A percentile compares a stretch with the other conserved stretches of the same genome.
Evolutionary conservation across 2,113 vertebrate genomes (phyloP).

Genomic region (Eolophus roseicapilla): DNA sequence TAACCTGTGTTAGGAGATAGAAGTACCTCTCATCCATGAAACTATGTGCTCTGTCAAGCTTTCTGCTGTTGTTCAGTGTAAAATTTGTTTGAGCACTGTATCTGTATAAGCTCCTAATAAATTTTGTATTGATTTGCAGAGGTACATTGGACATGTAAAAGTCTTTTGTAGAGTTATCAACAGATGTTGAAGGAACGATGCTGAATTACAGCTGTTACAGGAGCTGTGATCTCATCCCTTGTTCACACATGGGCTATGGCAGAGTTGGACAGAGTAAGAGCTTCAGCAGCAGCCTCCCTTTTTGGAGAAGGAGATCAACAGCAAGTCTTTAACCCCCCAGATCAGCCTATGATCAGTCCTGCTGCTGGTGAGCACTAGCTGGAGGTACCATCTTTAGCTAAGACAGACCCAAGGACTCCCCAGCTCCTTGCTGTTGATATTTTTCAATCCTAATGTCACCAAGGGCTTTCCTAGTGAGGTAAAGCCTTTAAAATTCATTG

Average conservation of each 20-base stretch:
- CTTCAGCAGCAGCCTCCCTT: not conserved
- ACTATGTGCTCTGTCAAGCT: not conserved
- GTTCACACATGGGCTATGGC: not conserved
- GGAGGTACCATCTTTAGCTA: not conserved
- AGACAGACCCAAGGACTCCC: not conserved
- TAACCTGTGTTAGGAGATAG: not conserved
- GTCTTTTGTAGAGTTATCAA: not conserved
- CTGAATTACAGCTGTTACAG: not conserved
- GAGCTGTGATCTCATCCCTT: not conserved
- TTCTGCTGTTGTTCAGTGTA: not conserved
- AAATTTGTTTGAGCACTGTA: not conserved
- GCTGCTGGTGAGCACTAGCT: not conserved
- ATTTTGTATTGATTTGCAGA: not conserved
- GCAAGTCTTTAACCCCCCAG: not conserved
- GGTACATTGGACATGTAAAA: not conserved
- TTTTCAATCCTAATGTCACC: not conserved
- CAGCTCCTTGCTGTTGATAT: not conserved
- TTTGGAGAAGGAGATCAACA: not conserved
- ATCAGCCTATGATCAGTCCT: not conserved
- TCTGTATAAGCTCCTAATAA: not conserved
- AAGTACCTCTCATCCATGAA: not conserved
- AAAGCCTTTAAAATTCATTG: not conserved
- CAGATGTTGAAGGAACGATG: not conserved
- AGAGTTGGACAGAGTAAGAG: not conserved
- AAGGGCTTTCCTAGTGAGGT: not conserved